A percentile compares a stretch with the other conserved stretches of the same genome.
Conservation (phyloP, 2,888 invertebrate species). For the Agrilus cyanescens region DNA sequence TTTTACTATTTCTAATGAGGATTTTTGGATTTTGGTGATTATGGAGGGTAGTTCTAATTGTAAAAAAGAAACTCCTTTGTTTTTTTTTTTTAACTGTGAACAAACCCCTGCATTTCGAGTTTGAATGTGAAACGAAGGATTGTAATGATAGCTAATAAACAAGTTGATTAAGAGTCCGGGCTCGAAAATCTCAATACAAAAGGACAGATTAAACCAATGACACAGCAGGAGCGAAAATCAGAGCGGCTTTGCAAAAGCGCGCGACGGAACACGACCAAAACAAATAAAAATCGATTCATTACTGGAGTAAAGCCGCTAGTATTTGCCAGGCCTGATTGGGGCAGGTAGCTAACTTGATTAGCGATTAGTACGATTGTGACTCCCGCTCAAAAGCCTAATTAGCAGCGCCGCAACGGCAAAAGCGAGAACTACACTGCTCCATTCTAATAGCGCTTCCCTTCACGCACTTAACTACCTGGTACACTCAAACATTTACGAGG, state of each 20-base stretch:
- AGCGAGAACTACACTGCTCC: conserved; percentile 18
- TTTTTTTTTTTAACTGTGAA: too few species aligned
- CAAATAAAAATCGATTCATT: conserved; percentile 36
- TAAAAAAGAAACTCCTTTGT: too few species aligned
- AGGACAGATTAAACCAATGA: conserved; percentile 5
- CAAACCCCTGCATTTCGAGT: too few species aligned
- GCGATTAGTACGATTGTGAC: conserved; percentile 39
- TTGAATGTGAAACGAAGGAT: too few species aligned
- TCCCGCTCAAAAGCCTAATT: conserved; percentile 38
- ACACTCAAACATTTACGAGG: too few species aligned
- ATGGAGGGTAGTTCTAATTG: too few species aligned
- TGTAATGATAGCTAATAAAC: too few species aligned
- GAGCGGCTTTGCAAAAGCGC: conserved; percentile 10
- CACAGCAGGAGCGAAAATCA: conserved; percentile 11
- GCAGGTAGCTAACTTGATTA: conserved; percentile 39
- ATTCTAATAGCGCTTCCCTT: too few species aligned
- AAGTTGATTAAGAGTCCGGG: too few species aligned
- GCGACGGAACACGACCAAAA: conserved; percentile 26
- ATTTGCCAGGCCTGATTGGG: conserved; percentile 33
- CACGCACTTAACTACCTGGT: too few species aligned
- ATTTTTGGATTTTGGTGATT: too few species aligned
- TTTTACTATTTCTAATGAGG: too few species aligned
- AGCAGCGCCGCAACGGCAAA: conserved; percentile 27
- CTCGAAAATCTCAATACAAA: background rate
- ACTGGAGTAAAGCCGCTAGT: conserved; percentile 26